phyloP scores from a whole-genome alignment of 30 jellyfish, hydroid and myxozoan species.

The Aurelia coerulea region DNA sequence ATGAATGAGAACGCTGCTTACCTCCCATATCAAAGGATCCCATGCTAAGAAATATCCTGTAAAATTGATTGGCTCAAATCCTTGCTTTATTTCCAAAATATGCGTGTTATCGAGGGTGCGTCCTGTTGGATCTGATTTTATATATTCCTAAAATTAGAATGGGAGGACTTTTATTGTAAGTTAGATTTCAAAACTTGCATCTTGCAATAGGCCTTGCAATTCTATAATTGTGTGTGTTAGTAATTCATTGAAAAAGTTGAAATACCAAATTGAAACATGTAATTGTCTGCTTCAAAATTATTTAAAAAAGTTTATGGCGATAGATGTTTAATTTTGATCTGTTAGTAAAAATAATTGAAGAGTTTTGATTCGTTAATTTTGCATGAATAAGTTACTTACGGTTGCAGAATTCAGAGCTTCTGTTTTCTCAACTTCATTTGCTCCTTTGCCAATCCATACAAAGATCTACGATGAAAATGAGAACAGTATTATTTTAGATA shows the following conservation, averaged over 20 bases:
- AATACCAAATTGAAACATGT: no score
- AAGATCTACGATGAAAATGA: slow-evolving; percentile 47
- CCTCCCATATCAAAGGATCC: slow-evolving; percentile 63
- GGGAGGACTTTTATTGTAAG: background rate
- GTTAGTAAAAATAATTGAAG: no score
- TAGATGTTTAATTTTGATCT: no score
- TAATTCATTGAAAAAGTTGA: no score
- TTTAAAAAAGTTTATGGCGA: no score
- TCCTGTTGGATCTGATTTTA: slow-evolving; percentile 48
- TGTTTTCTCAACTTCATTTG: slow-evolving; percentile 69
- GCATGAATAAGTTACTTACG: slow-evolving; percentile 12
- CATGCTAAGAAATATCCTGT: slow-evolving; percentile 73
- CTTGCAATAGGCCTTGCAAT: no score
- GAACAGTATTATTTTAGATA: no score
- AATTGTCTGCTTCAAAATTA: no score
- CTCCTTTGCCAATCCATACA: slow-evolving; percentile 92
- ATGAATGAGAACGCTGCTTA: background rate
- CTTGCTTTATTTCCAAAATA: slow-evolving; percentile 75
- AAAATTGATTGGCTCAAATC: slow-evolving; percentile 76
- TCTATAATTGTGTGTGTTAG: no score
- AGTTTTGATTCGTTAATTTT: no score
- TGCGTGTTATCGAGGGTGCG: slow-evolving; percentile 52
- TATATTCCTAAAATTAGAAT: slow-evolving; percentile 37
- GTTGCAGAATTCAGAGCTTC: slow-evolving; percentile 75
- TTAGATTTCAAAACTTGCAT: no score